Conservation (phyloP, 2,888 invertebrate species). For the Cybosia mesomella region DNA sequence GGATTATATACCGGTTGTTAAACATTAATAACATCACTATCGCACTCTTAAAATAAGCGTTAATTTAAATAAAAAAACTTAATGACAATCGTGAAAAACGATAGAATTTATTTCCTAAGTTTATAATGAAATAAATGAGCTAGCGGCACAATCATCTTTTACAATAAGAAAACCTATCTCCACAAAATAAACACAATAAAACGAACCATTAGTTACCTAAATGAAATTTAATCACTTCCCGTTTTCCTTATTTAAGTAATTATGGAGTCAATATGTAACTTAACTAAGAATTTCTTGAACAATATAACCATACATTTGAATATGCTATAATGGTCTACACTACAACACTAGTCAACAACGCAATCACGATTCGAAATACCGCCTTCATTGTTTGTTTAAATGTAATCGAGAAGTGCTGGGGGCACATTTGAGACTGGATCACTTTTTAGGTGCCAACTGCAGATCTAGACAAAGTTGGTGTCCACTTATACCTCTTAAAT, state of each 20-base stretch:
- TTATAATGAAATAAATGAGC: not conserved
- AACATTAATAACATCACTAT: not conserved
- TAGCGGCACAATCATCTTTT: not conserved
- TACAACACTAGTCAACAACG: not conserved
- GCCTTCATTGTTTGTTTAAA: not conserved
- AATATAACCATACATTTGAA: not conserved
- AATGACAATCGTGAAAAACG: not conserved
- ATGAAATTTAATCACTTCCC: too few relatives aligned
- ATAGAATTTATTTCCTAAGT: not conserved
- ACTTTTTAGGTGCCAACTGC: not conserved
- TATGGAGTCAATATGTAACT: conserved; percentile 1
- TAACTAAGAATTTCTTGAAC: not conserved
- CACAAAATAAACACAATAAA: not conserved
- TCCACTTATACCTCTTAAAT: not conserved
- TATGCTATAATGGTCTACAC: not conserved
- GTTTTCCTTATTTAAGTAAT: not conserved
- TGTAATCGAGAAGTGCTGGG: not conserved
- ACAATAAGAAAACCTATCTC: not conserved
- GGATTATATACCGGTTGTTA: not conserved
- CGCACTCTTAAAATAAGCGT: not conserved
- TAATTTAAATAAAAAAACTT: not conserved
- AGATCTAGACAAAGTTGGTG: not conserved
- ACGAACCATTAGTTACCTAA: not conserved
- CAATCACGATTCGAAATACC: not conserved
- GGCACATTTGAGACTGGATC: too few relatives aligned